A percentile compares a stretch with the other conserved stretches of the same genome.
Evolutionary conservation across 1,140 invertebrate species (phyloP).

Genomic region (Drosophila quadrilineata): DNA sequence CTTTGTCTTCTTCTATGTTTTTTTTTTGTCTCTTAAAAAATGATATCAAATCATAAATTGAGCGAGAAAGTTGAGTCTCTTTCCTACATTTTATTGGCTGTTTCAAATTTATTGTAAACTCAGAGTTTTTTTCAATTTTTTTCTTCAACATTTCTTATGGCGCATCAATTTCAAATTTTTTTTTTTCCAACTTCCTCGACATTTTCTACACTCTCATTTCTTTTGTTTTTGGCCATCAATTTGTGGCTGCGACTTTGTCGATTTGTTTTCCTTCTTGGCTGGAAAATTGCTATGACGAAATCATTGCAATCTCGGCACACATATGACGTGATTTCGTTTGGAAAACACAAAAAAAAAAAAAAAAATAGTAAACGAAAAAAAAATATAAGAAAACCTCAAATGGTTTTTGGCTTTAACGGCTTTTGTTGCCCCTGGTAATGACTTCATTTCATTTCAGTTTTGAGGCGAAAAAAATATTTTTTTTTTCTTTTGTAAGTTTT

Average conservation of each 20-base stretch:
- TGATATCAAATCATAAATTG: constrained; percentile 71
- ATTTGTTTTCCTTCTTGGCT: constrained; percentile 10
- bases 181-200: constrained; percentile 7
- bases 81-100: constrained; percentile 31
- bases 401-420: constrained; percentile 7
- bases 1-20: too few relatives aligned
- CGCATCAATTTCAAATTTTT: constrained; percentile 1
- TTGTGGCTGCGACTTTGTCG: constrained; percentile 20
- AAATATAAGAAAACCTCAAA: too few relatives aligned
- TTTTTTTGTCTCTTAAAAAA: too few relatives aligned
- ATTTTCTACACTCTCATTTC: too few relatives aligned
- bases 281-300: too few relatives aligned
- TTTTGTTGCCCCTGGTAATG: constrained; percentile 63
- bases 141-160: constrained; percentile 33
- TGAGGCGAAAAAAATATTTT: too few relatives aligned
- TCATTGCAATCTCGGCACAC: too few relatives aligned
- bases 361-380: too few relatives aligned
- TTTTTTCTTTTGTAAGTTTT: too few relatives aligned
- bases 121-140: constrained; percentile 44
- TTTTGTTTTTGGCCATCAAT: too few relatives aligned
- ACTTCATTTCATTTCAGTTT: constrained; percentile 60
- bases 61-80: constrained; percentile 54
- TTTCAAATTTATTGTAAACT: constrained; percentile 53
- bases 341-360: too few relatives aligned
- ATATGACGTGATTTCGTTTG: too few relatives aligned